phyloP scores from a whole-genome alignment of 2,888 invertebrate genomes.

The Acronicta leporina region DNA sequence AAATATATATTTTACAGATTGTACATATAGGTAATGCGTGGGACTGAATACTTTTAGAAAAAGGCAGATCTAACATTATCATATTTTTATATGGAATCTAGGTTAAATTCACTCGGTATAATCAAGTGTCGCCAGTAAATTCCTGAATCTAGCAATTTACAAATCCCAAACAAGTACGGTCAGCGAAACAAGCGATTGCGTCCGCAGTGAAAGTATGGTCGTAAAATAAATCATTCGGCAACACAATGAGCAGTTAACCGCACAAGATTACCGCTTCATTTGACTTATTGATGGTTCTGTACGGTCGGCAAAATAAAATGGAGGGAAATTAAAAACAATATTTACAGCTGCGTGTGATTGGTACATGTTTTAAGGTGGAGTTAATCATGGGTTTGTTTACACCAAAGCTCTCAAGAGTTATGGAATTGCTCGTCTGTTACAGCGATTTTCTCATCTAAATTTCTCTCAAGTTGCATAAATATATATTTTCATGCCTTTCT shows the following conservation, averaged over 20 bases:
- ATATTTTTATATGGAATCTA: too few species aligned
- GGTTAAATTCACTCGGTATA: slow-evolving; percentile 20
- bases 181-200: slow-evolving; percentile 60
- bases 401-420: slow-evolving; percentile 12
- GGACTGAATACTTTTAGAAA: too few species aligned
- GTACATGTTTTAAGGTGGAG: slow-evolving; percentile 36
- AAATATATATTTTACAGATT: too few species aligned
- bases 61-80: too few species aligned
- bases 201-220: slow-evolving; percentile 77
- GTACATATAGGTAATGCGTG: too few species aligned
- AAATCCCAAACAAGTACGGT: slow-evolving; percentile 68
- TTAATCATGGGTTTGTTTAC: slow-evolving; percentile 37
- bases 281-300: slow-evolving; percentile 74
- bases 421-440: slow-evolving; percentile 14
- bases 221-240: slow-evolving; percentile 80
- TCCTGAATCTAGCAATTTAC: slow-evolving; percentile 55
- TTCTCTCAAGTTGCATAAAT: too few species aligned
- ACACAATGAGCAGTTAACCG: slow-evolving; percentile 81
- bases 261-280: slow-evolving; percentile 77
- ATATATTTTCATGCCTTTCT: too few species aligned
- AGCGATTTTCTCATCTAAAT: slow-evolving; percentile 1
- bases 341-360: slow-evolving; percentile 50
- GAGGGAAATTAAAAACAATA: slow-evolving; percentile 48
- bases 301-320: slow-evolving; percentile 63
- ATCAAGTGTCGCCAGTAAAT: slow-evolving; percentile 43